phyloP scores from a whole-genome alignment of 2,113 vertebrate species.

The Micronycteris hirsuta region DNA sequence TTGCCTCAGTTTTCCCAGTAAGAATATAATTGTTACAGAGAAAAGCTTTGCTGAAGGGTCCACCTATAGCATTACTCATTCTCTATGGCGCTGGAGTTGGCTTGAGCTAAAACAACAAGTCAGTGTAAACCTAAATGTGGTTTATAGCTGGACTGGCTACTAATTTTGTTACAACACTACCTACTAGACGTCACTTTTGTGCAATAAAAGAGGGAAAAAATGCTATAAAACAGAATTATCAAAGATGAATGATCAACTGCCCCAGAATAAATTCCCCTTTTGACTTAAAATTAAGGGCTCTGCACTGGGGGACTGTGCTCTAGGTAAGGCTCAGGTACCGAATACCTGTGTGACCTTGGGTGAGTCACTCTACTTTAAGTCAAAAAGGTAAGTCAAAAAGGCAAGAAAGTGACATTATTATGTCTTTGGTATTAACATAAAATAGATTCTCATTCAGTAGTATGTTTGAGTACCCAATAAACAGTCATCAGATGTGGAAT shows the following conservation, averaged over 20 bases:
- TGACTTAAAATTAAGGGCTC: neutral
- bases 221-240: constrained; percentile 35
- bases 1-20: neutral
- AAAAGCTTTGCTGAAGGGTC: neutral
- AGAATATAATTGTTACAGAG: neutral
- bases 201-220: neutral
- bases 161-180: neutral
- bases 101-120: constrained; percentile 5
- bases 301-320: neutral
- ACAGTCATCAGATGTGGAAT: constrained; percentile 34
- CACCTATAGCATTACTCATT: neutral
- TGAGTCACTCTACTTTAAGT: neutral
- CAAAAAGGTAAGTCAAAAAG: constrained; percentile 22
- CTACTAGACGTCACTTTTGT: constrained; percentile 31
- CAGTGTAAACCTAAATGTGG: constrained; percentile 38
- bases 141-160: constrained; percentile 12
- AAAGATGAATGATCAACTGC: neutral
- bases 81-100: neutral
- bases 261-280: constrained; percentile 17
- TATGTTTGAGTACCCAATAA: constrained; percentile 32
- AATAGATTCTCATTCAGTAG: constrained; percentile 28
- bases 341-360: neutral
- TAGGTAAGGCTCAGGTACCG: neutral
- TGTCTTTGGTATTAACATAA: constrained; percentile 44
- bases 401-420: constrained; percentile 27